phyloP scores from a whole-genome alignment of 1,140 invertebrate genomes.

The Phortica variegata region DNA sequence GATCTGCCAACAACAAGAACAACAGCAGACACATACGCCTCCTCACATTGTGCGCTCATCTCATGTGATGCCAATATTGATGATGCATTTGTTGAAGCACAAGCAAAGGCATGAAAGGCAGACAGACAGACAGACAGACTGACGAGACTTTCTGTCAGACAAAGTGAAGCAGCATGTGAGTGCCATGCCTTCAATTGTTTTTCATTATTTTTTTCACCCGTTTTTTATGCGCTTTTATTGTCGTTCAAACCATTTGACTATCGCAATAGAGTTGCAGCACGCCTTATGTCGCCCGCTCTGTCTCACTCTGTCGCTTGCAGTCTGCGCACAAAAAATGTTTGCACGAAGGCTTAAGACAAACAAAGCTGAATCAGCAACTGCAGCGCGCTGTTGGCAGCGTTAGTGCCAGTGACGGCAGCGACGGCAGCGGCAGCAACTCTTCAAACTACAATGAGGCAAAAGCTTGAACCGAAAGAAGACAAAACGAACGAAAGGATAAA shows the following conservation, averaged over 20 bases:
- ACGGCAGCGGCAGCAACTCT: slow-evolving; percentile 33
- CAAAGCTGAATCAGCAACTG: slow-evolving; percentile 55
- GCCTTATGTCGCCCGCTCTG: slow-evolving; percentile 11
- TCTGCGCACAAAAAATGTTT: slow-evolving; percentile 42
- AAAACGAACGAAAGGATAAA: slow-evolving; percentile 14
- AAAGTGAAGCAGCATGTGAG: no score
- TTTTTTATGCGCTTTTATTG: neutral
- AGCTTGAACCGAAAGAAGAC: slow-evolving; percentile 24
- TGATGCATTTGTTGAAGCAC: slow-evolving; percentile 42
- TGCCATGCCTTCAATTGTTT: slow-evolving; percentile 12
- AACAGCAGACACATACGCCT: no score
- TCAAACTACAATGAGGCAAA: slow-evolving; percentile 32
- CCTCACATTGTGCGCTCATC: no score
- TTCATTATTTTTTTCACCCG: slow-evolving; percentile 26
- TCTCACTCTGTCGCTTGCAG: slow-evolving; percentile 6
- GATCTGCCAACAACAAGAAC: no score
- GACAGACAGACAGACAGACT: slow-evolving; percentile 3
- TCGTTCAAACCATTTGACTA: slow-evolving; percentile 7
- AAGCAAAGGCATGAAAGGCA: slow-evolving; percentile 12
- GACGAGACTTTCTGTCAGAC: no score
- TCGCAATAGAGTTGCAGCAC: slow-evolving; percentile 30
- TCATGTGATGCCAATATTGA: slow-evolving; percentile 28
- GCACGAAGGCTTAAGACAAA: slow-evolving; percentile 55
- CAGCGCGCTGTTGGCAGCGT: no score
- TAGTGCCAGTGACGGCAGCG: slow-evolving; percentile 18